phyloP scores from a whole-genome alignment of 2,113 vertebrate genomes.

The Boulengeromyrus knoepffleri region DNA sequence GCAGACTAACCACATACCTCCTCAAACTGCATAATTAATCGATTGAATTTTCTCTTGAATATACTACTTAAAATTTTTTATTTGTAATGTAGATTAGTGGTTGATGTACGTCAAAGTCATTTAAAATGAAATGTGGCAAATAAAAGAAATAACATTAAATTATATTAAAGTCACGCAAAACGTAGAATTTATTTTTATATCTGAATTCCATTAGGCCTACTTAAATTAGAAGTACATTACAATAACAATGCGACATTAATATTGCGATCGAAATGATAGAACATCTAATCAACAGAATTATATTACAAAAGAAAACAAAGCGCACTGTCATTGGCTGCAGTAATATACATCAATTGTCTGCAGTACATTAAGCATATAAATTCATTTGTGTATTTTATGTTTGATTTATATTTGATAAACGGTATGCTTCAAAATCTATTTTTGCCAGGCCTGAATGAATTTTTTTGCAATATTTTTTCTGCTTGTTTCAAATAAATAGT shows the following conservation, averaged over 20 bases:
- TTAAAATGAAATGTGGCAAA: neutral
- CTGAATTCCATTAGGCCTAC: neutral
- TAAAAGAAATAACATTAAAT: neutral
- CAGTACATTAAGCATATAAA: neutral
- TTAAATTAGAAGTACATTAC: neutral
- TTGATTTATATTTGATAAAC: neutral
- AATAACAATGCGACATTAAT: neutral
- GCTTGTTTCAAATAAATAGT: neutral
- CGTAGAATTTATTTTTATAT: neutral
- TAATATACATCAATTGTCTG: neutral
- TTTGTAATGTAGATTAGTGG: neutral
- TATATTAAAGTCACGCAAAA: neutral
- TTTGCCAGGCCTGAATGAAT: neutral
- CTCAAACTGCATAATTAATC: constrained; percentile 3
- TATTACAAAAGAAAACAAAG: neutral
- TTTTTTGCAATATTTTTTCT: neutral
- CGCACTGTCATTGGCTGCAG: neutral
- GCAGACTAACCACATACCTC: constrained; percentile 15
- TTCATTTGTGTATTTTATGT: neutral
- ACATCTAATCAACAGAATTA: neutral
- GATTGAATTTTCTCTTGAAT: neutral
- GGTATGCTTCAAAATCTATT: neutral
- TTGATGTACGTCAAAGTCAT: neutral
- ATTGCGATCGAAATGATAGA: neutral
- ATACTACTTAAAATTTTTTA: neutral